phyloP scores from a whole-genome alignment of 2,888 invertebrate genomes.

The Electrophaes corylata region DNA sequence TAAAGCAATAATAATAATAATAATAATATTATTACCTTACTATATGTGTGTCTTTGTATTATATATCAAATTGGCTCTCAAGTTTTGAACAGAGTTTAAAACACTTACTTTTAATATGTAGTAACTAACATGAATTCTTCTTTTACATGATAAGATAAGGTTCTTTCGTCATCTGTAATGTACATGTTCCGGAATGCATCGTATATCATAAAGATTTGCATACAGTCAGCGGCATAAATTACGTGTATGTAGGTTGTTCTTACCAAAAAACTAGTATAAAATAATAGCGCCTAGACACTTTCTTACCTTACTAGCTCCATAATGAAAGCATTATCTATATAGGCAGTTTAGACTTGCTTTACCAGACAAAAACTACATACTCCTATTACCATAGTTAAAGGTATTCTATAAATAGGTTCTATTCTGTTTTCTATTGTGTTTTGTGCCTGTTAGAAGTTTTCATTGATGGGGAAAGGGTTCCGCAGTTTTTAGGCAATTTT shows the following conservation, averaged over 20 bases:
- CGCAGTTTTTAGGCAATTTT: too few species aligned
- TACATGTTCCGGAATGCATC: slow-evolving; percentile 25
- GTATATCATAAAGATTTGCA: slow-evolving; percentile 30
- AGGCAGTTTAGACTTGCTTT: slow-evolving; percentile 10
- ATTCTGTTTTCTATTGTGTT: background rate
- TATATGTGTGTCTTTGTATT: too few species aligned
- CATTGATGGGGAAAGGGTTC: too few species aligned
- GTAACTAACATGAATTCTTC: slow-evolving; percentile 6
- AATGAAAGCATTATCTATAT: slow-evolving; percentile 4
- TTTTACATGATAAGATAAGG: slow-evolving; percentile 23
- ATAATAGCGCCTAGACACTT: slow-evolving; percentile 4
- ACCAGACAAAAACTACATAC: slow-evolving; percentile 20
- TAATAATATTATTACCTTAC: too few species aligned
- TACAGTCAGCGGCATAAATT: slow-evolving; percentile 17
- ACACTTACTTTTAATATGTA: background rate
- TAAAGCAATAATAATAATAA: too few species aligned
- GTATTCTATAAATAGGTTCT: slow-evolving; percentile 7
- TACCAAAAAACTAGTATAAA: slow-evolving; percentile 17
- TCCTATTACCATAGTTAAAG: slow-evolving; percentile 19
- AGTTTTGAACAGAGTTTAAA: slow-evolving; percentile 18
- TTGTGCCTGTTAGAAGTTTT: slow-evolving; percentile 10
- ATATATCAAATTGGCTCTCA: too few species aligned
- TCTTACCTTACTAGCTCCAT: too few species aligned
- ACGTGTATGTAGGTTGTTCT: slow-evolving; percentile 9
- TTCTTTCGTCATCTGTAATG: slow-evolving; percentile 24